phyloP scores from a whole-genome alignment of 2,113 vertebrate species.

The Rutilus rutilus region DNA sequence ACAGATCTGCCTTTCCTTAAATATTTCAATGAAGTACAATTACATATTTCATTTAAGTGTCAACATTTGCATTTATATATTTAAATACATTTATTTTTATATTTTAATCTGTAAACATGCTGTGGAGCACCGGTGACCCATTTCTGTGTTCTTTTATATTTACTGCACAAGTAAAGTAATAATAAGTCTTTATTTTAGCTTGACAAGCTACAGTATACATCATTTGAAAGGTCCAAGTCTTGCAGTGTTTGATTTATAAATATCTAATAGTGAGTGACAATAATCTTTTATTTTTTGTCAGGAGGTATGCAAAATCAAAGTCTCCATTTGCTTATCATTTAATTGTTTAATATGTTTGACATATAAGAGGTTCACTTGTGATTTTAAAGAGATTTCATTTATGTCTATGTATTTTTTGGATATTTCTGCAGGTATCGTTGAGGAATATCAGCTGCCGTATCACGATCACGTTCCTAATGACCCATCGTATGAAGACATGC shows the following conservation, averaged over 20 bases:
- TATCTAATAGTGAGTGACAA: not conserved
- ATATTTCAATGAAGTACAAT: not conserved
- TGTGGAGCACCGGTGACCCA: too few relatives aligned
- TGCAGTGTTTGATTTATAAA: not conserved
- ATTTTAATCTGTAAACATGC: too few relatives aligned
- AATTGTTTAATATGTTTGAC: too few relatives aligned
- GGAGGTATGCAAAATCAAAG: not conserved
- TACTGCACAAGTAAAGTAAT: not conserved
- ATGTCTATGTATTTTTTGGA: not conserved
- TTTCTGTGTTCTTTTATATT: too few relatives aligned
- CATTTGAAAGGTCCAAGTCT: not conserved
- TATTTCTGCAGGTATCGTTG: conserved; percentile 84
- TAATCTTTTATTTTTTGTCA: not conserved
- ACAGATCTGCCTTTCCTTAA: conserved; percentile 42
- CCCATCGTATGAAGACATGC: conserved; percentile 96
- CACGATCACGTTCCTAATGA: conserved; percentile 91
- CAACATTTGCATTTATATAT: not conserved
- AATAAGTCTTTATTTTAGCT: not conserved
- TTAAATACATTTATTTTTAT: not conserved
- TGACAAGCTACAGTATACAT: not conserved
- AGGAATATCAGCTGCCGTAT: conserved; percentile 95
- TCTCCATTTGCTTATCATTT: not conserved
- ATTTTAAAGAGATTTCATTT: not conserved
- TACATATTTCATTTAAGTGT: not conserved
- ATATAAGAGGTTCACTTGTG: not conserved